These are phyloP conservation scores for Saturnia pavonia DNA, from an alignment of 2,888 invertebrate species.

Conservation along the genomic window DNA sequence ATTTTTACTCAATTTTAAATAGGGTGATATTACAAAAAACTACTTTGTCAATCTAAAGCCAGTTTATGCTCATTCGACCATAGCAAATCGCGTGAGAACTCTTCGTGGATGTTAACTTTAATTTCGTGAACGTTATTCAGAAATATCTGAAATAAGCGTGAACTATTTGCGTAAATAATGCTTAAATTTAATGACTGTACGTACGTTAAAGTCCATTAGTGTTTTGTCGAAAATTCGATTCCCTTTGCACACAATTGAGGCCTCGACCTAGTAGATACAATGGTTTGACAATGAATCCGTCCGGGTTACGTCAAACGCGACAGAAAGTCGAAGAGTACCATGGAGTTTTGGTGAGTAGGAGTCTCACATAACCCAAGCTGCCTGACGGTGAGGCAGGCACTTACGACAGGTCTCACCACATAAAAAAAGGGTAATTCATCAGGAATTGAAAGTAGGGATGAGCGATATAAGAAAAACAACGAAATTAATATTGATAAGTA, in stretches of 20 bases:
- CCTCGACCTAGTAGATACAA: neutral
- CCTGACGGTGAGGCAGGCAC: too few species aligned
- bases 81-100: constrained; percentile 2
- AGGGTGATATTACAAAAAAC: too few species aligned
- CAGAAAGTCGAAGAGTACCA: neutral
- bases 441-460: too few species aligned
- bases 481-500: too few species aligned
- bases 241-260: neutral
- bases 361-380: too few species aligned
- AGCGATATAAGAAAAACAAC: too few species aligned
- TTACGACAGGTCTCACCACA: too few species aligned
- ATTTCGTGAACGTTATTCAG: neutral
- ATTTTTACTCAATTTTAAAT: too few species aligned
- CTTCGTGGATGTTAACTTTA: neutral
- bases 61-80: neutral
- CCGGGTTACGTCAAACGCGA: neutral
- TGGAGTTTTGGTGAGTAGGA: neutral
- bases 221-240: neutral
- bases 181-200: neutral
- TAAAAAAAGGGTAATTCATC: too few species aligned
- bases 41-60: neutral
- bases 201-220: neutral
- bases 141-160: neutral
- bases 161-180: neutral
- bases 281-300: neutral